Base-by-base conservation (phyloP, 2,797 vertebrate species). In the Sebastes nivosus region DNA sequence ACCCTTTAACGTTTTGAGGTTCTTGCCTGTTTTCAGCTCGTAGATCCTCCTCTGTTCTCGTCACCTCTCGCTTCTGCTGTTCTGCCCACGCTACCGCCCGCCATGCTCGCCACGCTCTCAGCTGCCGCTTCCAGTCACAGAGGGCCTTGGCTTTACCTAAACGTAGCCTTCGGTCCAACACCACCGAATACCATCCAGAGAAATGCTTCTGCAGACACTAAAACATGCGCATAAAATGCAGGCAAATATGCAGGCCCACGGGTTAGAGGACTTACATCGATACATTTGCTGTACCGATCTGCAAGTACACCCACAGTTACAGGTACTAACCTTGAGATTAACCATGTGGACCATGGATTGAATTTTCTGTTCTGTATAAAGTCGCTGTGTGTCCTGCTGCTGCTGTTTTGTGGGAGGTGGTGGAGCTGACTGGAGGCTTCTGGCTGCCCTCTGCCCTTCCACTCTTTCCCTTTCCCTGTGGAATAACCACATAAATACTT, bases 151-250 rank as follows among this genome's bases (percentile, higher is more conserved):
- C 97, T 94, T 98, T 99, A 25, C 94, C 97, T 93, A 96, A 92
- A 73, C 93, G 93, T 70, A 99, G 93, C 90, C 95, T 95, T 55
- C 78, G 88, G 71, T 97, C 96, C 91, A 98, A 87, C 87, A 97
- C 90, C 69, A 96, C 88, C 32, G 96, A 96, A 87, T 96, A 96
- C 98, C 98, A 99, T 72, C 92, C 93, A 36, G 97, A 97, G 90
- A 99, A 99, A 94, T 98, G 95, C 52, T 32, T 96, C 81, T 96
- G 97, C 83, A 97, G 93, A 92, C 96, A 97, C 99, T 99, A 25
- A 55, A 83, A 63, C 68, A 85, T 32, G 29, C 3, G 27, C 29
- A 72, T 25, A 69, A 14, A 60, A 46, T 25, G 11, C 38, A 77
- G 61, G 32, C 5, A 63, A 61, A 68, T n/a, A 71, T 14, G 8